Base-by-base conservation (phyloP, 2,888 invertebrate species). In the Drosophila longiperda region DNA sequence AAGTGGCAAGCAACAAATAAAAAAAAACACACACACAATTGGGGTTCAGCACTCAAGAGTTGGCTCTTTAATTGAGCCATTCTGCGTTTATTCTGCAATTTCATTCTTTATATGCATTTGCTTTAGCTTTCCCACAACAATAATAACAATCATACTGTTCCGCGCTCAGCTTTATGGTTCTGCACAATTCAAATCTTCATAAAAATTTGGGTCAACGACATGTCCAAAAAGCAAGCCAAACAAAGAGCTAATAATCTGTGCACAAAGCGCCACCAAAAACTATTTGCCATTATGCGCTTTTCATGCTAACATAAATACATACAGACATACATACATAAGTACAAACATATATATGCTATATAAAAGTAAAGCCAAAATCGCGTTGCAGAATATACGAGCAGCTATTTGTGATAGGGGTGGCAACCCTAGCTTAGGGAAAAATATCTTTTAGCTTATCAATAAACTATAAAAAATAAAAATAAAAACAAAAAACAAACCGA, bases 131-230 rank as follows among this genome's bases (percentile, higher is more conserved):
- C 74, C 88, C 88, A 83, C 83, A 82, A 80, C 73, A 83, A 72
- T 69, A 63, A 83, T 87, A 85, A 76, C 80, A 82, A 83, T 87
- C 80, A 81, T 87, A 58, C 66, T 55, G 71, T 17, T 45, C 20
- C 32, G 58, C 58, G 61, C 52, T 67, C 72, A 64, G 61, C 73
- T 86, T 88, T 88, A 88, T 86, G 78, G 61, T 15, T 45, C 45
- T 63, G 60, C 64, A 52, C 83, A 73, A 83, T 85, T 81, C 77
- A 81, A 85, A 81, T 79, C 80, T 76, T 76, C 83, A 86, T 85
- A 83, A 85, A 88, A 75, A 53, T 75, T 78, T 84, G 80, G 87
- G 80, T 82, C 89, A 87, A 87, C 85, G 87, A 89, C 87, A 77
- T 80, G 74, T 68, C 65, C 79, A 79, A 48, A 68, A 32, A 60